Evolutionary conservation across 2,113 vertebrate species (phyloP), one percentile per base, ranked within the genome.

Genomic region (Elachura formosa): DNA sequence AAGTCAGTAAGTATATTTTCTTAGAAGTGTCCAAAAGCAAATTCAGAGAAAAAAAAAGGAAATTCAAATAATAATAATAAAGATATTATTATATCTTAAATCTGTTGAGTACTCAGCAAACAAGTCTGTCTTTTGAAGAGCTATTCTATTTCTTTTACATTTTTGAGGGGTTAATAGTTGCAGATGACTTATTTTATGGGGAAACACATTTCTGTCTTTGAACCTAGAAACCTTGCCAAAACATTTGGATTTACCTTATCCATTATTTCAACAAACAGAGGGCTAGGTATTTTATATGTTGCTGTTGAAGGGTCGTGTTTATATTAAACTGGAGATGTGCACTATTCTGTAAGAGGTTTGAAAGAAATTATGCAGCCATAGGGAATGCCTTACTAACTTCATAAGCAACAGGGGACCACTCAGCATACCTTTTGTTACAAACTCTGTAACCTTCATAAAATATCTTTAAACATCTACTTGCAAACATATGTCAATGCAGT

Each of bases 171-270:
- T 18, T 69, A 84, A 79, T 63, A 59, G 10, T 54, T 86, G 33
- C 29, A 89, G 43, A 67, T 71, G 26, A 84, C 28, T 87, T 73
- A 59, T 90, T 93, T 95, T 67, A 78, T 43, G 13, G 15, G 45
- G 26, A 87, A 96, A 96, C 23, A 71, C 5, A 20, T 66, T 90
- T 91, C 49, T 84, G 10, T 74, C 55, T 90, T 56, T 88, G 84
- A 90, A 90, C 18, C 8, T 36, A 91, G 89, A 93, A 88, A 84
- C 80, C 74, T 82, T 92, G 61, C 64, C 52, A 91, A 90, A 95
- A 93, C 22, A 93, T 90, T 96, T 96, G 43, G 68, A 91, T 86
- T 96, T 75, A 91, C 43, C 69, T 91, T 90, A 91, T 87, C 56
- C 68, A 80, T 82, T 94, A 94, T 84, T 94, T 94, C 78, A 94